Percentiles rank a stretch among this genome's conserved stretches.
These are phyloP conservation scores for Bombus vancouverensis DNA, from an alignment of 1,140 invertebrate genomes.

Conservation along the genomic window DNA sequence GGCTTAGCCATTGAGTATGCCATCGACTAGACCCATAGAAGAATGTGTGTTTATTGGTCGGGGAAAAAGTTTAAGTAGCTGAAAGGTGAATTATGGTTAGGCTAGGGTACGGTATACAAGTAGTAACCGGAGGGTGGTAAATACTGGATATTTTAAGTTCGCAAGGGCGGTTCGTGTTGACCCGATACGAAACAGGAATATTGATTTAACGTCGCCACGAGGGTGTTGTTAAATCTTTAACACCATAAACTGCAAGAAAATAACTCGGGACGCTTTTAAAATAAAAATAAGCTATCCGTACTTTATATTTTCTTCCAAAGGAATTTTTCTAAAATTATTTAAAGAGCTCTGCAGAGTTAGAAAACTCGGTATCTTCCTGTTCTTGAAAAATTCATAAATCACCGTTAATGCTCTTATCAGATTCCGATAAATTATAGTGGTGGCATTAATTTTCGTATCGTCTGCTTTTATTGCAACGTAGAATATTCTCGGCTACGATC, in stretches of 20 bases:
- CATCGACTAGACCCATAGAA: not conserved
- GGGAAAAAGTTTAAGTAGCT: constrained; percentile 32
- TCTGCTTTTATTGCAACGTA: not conserved
- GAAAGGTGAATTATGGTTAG: constrained; percentile 18
- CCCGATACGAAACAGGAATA: not conserved
- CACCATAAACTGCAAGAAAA: not conserved
- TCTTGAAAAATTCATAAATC: not conserved
- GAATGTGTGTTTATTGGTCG: constrained; percentile 7
- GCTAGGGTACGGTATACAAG: no score
- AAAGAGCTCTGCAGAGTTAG: not conserved
- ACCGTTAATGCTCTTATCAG: not conserved
- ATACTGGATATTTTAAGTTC: constrained; percentile 18
- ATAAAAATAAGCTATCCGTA: not conserved
- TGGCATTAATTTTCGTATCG: not conserved
- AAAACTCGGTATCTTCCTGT: not conserved
- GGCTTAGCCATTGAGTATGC: not conserved
- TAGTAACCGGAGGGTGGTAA: not conserved
- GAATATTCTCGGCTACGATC: constrained; percentile 3
- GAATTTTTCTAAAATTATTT: not conserved
- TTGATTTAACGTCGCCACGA: not conserved
- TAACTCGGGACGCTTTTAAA: not conserved
- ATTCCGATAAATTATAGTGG: not conserved
- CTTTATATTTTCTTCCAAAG: not conserved
- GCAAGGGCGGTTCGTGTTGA: not conserved
- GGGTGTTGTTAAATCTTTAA: constrained; percentile 8